A percentile compares a stretch with the other conserved stretches of the same genome.
Evolutionary conservation across 2,797 vertebrate species (phyloP).

Genomic region (Sarcoramphus papa): DNA sequence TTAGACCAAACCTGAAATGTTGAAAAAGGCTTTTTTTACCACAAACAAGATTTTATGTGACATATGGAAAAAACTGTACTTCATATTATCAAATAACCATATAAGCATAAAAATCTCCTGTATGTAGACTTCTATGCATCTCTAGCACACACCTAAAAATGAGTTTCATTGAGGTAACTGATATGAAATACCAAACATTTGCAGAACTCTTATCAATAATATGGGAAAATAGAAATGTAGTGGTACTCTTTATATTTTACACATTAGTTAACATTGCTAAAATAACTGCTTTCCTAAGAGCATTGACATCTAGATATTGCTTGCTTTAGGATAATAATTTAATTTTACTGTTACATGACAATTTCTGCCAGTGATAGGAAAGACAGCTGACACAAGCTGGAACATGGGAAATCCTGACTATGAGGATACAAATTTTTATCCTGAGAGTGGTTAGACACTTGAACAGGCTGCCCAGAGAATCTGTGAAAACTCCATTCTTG

Average conservation of each 20-base stretch:
- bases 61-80: not conserved
- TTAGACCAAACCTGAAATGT: not conserved
- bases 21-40: not conserved
- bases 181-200: not conserved
- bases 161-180: not conserved
- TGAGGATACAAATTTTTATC: not conserved
- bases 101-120: not conserved
- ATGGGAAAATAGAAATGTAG: not conserved
- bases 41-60: not conserved
- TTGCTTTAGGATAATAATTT: not conserved
- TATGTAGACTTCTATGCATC: not conserved
- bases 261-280: not conserved
- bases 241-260: not conserved
- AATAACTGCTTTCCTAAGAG: not conserved
- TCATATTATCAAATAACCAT: not conserved
- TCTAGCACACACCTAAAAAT: not conserved
- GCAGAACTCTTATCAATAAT: not conserved
- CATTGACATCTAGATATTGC: not conserved
- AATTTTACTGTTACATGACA: not conserved
- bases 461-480: not conserved
- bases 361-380: not conserved
- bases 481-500: not conserved
- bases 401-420: not conserved
- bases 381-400: not conserved
- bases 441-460: not conserved